Conservation (phyloP, 2,113 vertebrate genomes). For the Mormoops blainvillei region DNA sequence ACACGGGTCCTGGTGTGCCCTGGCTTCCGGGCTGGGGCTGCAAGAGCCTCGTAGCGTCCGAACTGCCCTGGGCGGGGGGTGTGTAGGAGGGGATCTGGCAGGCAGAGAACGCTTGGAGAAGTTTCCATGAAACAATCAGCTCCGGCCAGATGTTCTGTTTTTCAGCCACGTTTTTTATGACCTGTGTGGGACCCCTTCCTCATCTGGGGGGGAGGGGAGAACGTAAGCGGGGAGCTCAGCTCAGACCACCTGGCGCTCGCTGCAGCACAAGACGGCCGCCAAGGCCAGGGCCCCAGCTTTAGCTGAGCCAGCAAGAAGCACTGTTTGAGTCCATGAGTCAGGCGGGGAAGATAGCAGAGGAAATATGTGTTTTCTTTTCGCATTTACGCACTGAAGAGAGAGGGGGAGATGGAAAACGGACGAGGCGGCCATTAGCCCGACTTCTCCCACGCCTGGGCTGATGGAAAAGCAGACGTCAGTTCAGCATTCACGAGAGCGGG, state of each 20-base stretch:
- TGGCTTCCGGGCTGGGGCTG: not conserved
- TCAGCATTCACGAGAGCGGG: not conserved
- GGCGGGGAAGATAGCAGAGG: not conserved
- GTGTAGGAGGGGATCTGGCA: not conserved
- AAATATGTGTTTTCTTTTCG: not conserved
- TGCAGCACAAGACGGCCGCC: not conserved
- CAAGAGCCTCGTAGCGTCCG: accelerated
- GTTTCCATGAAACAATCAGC: not conserved
- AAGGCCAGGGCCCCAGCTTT: not conserved
- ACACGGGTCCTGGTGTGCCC: not conserved
- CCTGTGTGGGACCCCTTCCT: not conserved
- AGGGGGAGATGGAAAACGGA: not conserved
- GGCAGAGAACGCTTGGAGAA: not conserved
- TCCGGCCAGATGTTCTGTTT: slow-evolving; percentile 24
- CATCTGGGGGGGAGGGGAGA: not conserved
- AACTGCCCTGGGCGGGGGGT: not conserved
- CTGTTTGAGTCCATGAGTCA: accelerated
- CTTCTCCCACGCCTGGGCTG: not conserved
- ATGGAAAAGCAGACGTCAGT: not conserved
- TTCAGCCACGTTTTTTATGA: not conserved
- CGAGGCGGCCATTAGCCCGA: not conserved
- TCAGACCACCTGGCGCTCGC: not conserved
- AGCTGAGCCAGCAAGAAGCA: not conserved
- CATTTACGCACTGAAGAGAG: not conserved
- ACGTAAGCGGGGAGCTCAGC: not conserved